Conservation (phyloP, 1,140 invertebrate genomes). For the Elymnias hypermnestra region DNA sequence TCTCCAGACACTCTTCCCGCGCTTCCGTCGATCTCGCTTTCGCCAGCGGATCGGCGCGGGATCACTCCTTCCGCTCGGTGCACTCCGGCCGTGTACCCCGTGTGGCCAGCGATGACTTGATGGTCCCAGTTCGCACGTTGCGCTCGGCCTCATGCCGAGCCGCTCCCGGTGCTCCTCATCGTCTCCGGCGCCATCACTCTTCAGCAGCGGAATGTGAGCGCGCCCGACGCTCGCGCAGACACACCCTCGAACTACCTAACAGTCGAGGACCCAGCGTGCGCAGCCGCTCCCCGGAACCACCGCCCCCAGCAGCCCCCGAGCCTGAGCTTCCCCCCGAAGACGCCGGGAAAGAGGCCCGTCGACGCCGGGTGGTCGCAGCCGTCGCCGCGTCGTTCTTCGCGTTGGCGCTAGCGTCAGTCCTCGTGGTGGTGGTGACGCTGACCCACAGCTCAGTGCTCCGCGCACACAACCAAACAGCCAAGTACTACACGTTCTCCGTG, state of each 20-base stretch:
- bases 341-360: conserved; percentile 75
- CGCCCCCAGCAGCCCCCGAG: conserved; percentile 46
- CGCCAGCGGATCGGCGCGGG: conserved; percentile 53
- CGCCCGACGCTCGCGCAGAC: conserved; percentile 54
- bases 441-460: conserved; percentile 80
- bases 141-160: conserved; percentile 63
- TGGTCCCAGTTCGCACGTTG: conserved; percentile 63
- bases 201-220: conserved; percentile 67
- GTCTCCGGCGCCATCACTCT: conserved; percentile 60
- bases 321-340: conserved; percentile 49
- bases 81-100: conserved; percentile 63
- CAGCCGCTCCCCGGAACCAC: conserved; percentile 56
- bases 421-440: conserved; percentile 83
- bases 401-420: conserved; percentile 80
- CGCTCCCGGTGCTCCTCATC: conserved; percentile 56
- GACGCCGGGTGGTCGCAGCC: conserved; percentile 79
- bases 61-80: conserved; percentile 63
- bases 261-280: conserved; percentile 59
- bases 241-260: conserved; percentile 57
- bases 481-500: conserved; percentile 80
- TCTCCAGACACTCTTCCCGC: conserved; percentile 65
- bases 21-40: conserved; percentile 64
- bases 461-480: conserved; percentile 77
- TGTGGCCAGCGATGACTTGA: conserved; percentile 61
- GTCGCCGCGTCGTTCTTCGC: conserved; percentile 82